Evolutionary conservation across 37 sponge, comb jelly and placozoan genomes (phyloP).

Genomic region (Aphrocallistes beatrix): DNA sequence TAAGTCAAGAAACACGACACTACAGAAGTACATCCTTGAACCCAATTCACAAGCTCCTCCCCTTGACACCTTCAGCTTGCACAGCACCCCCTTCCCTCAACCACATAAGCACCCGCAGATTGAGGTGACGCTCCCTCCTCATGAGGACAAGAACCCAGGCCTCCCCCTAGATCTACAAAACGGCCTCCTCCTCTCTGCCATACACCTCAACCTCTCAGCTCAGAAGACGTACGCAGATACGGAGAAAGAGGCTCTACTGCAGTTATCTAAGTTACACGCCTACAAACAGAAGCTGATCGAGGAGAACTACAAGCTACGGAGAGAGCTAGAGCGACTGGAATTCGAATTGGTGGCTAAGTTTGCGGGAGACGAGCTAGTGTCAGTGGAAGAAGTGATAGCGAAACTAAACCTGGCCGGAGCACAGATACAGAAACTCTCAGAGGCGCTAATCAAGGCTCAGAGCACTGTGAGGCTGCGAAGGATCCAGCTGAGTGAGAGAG

Average conservation of each 20-base stretch:
- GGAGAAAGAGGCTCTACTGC: neutral
- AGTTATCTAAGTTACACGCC: neutral
- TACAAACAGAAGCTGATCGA: neutral
- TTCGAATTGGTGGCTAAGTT: neutral
- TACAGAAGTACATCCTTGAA: neutral
- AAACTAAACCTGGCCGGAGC: neutral
- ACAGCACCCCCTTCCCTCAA: neutral
- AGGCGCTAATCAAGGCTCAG: neutral
- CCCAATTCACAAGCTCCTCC: neutral
- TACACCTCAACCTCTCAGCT: neutral
- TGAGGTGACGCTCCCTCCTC: neutral
- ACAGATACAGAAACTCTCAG: neutral
- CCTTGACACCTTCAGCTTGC: neutral
- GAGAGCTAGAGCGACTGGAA: neutral
- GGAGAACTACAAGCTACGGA: neutral
- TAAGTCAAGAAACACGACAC: neutral
- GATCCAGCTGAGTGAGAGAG: neutral
- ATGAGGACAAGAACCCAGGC: neutral
- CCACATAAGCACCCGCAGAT: neutral
- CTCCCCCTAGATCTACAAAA: neutral
- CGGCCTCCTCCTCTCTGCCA: neutral
- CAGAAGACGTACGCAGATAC: neutral
- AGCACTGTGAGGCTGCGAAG: neutral
- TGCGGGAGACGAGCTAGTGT: neutral
- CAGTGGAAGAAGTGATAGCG: neutral